Evolutionary conservation across 2,797 vertebrate genomes (phyloP).

Genomic region (Saxicola maurus): DNA sequence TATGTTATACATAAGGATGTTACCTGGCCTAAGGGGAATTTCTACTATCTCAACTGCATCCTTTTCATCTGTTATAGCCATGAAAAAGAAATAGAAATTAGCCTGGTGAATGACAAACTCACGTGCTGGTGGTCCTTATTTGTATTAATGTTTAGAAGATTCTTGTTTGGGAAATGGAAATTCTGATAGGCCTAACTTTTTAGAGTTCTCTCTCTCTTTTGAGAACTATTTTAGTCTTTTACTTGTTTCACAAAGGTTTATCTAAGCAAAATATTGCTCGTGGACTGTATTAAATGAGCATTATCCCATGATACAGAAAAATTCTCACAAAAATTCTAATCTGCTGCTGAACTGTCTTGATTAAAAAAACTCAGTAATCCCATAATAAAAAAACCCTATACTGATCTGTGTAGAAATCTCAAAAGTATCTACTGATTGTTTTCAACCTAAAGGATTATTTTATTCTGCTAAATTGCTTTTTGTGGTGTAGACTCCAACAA

Average conservation of each 20-base stretch:
- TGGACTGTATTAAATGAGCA: not conserved
- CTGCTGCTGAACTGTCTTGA: not conserved
- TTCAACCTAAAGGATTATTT: not conserved
- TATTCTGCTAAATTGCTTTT: not conserved
- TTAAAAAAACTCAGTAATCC: not conserved
- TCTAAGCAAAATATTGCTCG: not conserved
- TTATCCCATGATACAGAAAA: not conserved
- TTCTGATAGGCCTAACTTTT: not conserved
- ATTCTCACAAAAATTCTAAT: not conserved
- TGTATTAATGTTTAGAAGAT: not conserved
- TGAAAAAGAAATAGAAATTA: not conserved
- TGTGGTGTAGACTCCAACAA: not conserved
- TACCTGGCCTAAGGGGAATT: not conserved
- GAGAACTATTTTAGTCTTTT: not conserved
- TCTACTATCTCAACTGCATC: not conserved
- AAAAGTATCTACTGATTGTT: not conserved
- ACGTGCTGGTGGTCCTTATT: not conserved
- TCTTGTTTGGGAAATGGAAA: not conserved
- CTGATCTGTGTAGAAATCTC: not conserved
- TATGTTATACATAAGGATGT: not conserved
- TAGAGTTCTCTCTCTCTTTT: not conserved
- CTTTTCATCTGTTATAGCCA: not conserved
- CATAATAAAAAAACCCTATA: not conserved
- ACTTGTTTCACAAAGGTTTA: not conserved
- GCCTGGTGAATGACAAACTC: fast-evolving